Percentiles rank a stretch among this genome's conserved stretches.
phyloP scores from a whole-genome alignment of 2,113 vertebrate genomes.

The Tetraodon nigroviridis region DNA sequence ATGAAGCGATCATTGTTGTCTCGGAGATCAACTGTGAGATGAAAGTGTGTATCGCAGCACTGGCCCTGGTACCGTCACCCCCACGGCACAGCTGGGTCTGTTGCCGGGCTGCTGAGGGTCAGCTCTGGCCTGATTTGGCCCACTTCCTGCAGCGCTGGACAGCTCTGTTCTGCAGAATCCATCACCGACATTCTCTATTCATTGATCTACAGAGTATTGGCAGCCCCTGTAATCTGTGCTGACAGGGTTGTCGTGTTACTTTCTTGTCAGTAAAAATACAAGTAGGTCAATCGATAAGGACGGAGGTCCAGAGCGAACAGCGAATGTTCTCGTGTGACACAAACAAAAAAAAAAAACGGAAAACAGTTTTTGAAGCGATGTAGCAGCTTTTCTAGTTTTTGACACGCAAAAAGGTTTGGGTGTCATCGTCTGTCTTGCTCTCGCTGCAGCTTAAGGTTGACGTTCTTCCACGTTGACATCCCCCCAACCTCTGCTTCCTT shows the following conservation, averaged over 20 bases:
- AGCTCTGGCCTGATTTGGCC: slow-evolving; percentile 3
- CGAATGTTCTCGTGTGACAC: background rate
- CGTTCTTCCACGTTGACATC: slow-evolving; percentile 9
- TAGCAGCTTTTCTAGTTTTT: background rate
- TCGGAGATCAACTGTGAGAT: slow-evolving; percentile 37
- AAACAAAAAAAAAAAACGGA: background rate
- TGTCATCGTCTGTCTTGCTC: background rate
- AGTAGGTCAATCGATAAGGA: slow-evolving; percentile 23
- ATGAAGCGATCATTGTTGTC: slow-evolving; percentile 43
- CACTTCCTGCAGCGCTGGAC: no score
- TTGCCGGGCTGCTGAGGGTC: slow-evolving; percentile 3
- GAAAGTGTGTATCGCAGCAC: background rate
- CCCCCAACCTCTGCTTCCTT: slow-evolving; percentile 39
- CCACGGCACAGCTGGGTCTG: no score
- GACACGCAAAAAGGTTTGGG: background rate
- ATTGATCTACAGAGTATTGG: background rate
- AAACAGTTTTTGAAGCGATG: background rate
- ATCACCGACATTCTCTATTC: background rate
- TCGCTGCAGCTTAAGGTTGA: slow-evolving; percentile 3
- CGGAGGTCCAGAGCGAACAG: slow-evolving; percentile 1
- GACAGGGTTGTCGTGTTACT: slow-evolving; percentile 11
- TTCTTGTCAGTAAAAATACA: slow-evolving; percentile 14
- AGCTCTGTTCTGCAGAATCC: background rate
- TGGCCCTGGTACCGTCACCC: no score
- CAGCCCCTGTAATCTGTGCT: slow-evolving; percentile 10